A percentile compares a stretch with the other conserved stretches of the same genome.
Conservation (phyloP, 1,140 invertebrate genomes). For the Apolygus lucorum region DNA sequence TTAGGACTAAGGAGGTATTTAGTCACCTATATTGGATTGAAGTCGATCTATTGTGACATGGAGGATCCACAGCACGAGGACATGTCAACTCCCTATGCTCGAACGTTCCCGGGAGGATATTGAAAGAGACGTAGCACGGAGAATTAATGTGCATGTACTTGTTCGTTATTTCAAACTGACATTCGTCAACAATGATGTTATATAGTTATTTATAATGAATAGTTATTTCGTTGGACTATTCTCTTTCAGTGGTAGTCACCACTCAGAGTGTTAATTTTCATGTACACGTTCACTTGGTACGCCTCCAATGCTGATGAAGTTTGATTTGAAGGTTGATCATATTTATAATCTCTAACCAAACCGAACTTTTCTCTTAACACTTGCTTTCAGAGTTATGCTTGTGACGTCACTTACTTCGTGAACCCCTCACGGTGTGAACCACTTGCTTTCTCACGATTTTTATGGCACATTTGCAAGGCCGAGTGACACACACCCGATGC, state of each 20-base stretch:
- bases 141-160: neutral
- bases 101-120: neutral
- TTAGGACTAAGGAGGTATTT: too few species aligned
- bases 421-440: neutral
- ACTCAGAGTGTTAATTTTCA: neutral
- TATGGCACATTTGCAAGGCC: neutral
- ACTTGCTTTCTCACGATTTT: neutral
- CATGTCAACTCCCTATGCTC: neutral
- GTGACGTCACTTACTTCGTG: neutral
- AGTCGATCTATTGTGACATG: too few species aligned
- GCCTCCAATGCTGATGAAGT: neutral
- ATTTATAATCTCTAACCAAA: too few species aligned
- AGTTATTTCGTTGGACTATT: too few species aligned
- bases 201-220: too few species aligned
- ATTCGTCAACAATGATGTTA: too few species aligned
- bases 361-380: neutral
- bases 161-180: neutral
- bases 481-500: neutral
- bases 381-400: neutral
- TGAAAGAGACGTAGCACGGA: neutral
- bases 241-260: neutral
- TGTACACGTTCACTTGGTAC: neutral
- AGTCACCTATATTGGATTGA: too few species aligned
- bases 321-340: too few species aligned
- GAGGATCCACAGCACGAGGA: too few species aligned